phyloP scores from a whole-genome alignment of 2,113 vertebrate species.

The Mixornis gularis region DNA sequence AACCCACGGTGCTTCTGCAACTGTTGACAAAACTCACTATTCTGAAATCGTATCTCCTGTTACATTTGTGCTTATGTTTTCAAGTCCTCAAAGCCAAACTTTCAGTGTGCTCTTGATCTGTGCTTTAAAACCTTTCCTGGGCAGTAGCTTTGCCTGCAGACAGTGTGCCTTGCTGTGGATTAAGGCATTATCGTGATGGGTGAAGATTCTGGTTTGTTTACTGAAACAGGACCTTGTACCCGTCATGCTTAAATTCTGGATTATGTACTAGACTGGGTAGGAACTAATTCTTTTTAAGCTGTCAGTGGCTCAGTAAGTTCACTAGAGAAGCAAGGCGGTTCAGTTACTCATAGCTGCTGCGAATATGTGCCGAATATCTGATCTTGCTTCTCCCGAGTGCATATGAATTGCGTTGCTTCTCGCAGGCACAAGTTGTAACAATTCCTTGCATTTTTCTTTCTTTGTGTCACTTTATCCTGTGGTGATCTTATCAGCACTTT shows the following conservation, averaged over 20 bases:
- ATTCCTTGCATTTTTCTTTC: conserved; percentile 27
- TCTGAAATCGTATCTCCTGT: neutral
- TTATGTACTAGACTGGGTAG: conserved; percentile 7
- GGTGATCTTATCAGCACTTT: neutral
- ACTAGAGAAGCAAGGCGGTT: neutral
- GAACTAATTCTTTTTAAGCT: conserved; percentile 27
- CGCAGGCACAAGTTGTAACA: conserved; percentile 7
- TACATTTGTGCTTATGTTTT: neutral
- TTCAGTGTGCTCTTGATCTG: neutral
- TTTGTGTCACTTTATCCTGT: conserved; percentile 9
- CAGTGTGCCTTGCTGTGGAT: conserved; percentile 1
- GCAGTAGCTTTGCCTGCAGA: conserved; percentile 5
- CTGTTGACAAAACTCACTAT: neutral
- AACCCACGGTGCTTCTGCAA: neutral
- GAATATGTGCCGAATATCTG: neutral
- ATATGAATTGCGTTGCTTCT: neutral
- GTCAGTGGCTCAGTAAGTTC: neutral
- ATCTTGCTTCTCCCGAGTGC: neutral
- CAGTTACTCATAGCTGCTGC: neutral
- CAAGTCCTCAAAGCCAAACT: neutral
- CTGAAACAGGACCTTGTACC: neutral
- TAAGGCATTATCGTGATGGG: neutral
- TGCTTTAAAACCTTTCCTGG: neutral
- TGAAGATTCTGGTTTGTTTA: conserved; percentile 31
- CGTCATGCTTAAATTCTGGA: conserved; percentile 1